Evolutionary conservation across 2,888 invertebrate species (phyloP), one percentile per base, ranked within the genome.

Genomic region (Scaptomyza caliginosa): DNA sequence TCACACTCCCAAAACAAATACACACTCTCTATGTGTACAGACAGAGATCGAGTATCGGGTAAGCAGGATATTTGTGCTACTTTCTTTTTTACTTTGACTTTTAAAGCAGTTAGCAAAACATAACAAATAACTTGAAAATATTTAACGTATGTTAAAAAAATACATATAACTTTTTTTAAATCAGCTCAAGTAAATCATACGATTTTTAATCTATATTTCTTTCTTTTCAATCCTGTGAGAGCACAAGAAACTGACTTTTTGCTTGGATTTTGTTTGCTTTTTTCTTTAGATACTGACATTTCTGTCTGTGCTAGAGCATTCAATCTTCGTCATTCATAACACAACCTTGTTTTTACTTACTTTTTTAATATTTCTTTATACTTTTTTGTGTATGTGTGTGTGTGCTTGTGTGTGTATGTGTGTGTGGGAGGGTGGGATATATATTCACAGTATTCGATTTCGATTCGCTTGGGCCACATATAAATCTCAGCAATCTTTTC

Each of bases 381-480:
- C 13, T 24, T 48, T 13, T 45, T 19, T 24, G 19, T n/a, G 19
- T 56, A 10, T 30, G 16, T 48, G 36, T 56, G 48, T 38, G 50
- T 52, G 49, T 2, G 26, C n/a, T 21, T 56, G 13, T 34, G 19
- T 55, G 45, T 49, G 52, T 40, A 39, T 54, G 49, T 19, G 13
- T 58, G n/a, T 38, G 19, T 55, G 45, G 54, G 50, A 34, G 49
- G 48, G 48, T 16, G 17, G 28, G 17, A 38, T 32, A 21, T 49
- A 23, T 71, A 45, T 75, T 75, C 40, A 72, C 58, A 59, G 81
- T 67, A 81, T 81, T 86, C 74, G 86, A 80, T 81, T 80, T 80
- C 77, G 86, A 86, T 83, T 73, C 75, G 56, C 76, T 71, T 65
- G 76, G 76, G 72, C 52, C 71, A 74, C 52, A 84, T 67, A 81